Evolutionary conservation across 2,113 vertebrate species (phyloP).

Genomic region (Elachura formosa): DNA sequence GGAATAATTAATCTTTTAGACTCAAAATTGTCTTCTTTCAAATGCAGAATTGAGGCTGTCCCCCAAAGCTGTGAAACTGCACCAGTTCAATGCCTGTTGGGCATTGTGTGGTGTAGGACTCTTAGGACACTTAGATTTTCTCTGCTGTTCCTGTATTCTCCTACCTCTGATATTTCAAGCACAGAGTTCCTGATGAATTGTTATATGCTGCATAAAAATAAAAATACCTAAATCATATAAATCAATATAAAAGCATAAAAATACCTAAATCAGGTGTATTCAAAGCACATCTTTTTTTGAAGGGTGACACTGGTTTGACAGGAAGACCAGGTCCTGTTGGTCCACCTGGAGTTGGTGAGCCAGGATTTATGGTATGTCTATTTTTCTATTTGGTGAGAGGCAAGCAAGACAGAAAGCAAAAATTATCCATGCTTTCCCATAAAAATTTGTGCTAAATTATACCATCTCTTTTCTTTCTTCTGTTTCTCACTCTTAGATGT

Average conservation of each 20-base stretch:
- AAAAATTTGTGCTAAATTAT: neutral
- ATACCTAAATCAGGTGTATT: neutral
- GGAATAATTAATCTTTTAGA: neutral
- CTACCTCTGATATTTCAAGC: neutral
- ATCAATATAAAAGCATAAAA: no score
- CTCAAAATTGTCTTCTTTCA: neutral
- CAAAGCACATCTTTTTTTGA: conserved; percentile 20
- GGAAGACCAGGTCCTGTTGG: conserved; percentile 82
- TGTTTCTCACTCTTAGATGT: neutral
- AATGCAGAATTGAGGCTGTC: neutral
- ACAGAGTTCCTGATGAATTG: neutral
- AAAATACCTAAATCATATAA: neutral
- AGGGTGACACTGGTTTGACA: conserved; percentile 84
- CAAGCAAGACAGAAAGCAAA: neutral
- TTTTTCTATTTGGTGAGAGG: neutral
- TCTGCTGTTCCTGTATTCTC: neutral
- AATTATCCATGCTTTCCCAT: neutral
- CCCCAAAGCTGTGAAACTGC: neutral
- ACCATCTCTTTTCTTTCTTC: neutral
- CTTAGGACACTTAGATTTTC: neutral
- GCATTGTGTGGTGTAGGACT: neutral
- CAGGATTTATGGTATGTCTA: conserved; percentile 79
- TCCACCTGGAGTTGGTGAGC: conserved; percentile 82
- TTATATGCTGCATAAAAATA: neutral
- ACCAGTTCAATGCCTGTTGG: neutral